Evolutionary conservation across 1,140 invertebrate species (phyloP).

Genomic region (Procambarus clarkii): DNA sequence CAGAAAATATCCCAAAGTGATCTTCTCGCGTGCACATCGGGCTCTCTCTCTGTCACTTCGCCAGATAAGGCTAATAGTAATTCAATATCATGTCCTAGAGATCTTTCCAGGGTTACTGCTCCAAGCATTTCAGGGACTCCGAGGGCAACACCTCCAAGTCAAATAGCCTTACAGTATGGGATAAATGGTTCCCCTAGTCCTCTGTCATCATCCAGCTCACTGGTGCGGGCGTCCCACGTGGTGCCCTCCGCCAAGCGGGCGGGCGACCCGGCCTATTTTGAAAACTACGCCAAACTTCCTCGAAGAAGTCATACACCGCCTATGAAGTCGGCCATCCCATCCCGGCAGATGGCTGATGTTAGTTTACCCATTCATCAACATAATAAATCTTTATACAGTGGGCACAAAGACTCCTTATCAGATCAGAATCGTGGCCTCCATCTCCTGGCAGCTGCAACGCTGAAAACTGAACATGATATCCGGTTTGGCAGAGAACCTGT

Average conservation of each 20-base stretch:
- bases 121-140: slow-evolving; percentile 29
- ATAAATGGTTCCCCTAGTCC: slow-evolving; percentile 55
- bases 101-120: slow-evolving; percentile 35
- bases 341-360: slow-evolving; percentile 10
- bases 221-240: slow-evolving; percentile 5
- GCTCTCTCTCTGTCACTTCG: slow-evolving; percentile 29
- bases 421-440: slow-evolving; percentile 47
- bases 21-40: slow-evolving; percentile 25
- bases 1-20: slow-evolving; percentile 38
- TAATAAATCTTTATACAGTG: slow-evolving; percentile 31
- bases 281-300: slow-evolving; percentile 19
- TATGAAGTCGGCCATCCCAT: neutral
- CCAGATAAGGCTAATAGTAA: slow-evolving; percentile 28
- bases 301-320: slow-evolving; percentile 41
- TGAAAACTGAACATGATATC: slow-evolving; percentile 25
- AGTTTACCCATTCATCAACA: slow-evolving; percentile 3
- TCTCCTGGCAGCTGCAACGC: slow-evolving; percentile 23
- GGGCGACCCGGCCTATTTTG: slow-evolving; percentile 49
- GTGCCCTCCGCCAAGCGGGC: slow-evolving; percentile 43
- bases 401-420: slow-evolving; percentile 29
- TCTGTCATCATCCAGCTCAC: slow-evolving; percentile 19
- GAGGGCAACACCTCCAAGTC: slow-evolving; percentile 49
- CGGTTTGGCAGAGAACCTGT: slow-evolving; percentile 20
- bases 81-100: slow-evolving; percentile 3
- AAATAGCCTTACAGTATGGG: slow-evolving; percentile 37